Evolutionary conservation across 1,140 invertebrate species (phyloP), one percentile per base, ranked within the genome.

Genomic region (Drosophila repleta): DNA sequence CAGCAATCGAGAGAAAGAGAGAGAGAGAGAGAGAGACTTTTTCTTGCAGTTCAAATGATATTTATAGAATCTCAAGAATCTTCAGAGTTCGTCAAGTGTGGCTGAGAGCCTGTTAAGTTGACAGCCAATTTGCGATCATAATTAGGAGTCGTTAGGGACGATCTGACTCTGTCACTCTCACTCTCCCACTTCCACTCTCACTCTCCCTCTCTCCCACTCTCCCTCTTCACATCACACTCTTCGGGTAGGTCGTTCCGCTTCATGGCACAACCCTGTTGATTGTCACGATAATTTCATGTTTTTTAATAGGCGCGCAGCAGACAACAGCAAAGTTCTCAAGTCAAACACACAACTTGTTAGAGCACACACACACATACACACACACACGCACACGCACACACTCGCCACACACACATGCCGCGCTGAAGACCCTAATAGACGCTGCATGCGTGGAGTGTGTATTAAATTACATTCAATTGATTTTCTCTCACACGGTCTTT

Each of bases 231-330:
- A 11, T 35, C 32, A 35, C 11, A 10, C 3, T 13, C 2, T 35
- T 35, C 11, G 1, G 7, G 32, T 35, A 35, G 32, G n/a, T 43
- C 10, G 10, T 18, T 32, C 26, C 49, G 8, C 21, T 32, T 35
- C 26, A 51, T 17, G 24, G 3, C 75, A 79, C 66, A 48, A 68
- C 43, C 56, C 52, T 66, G 78, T 76, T 87, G 63, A 75, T 85
- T 74, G 83, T 87, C 83, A 88, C 78, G 83, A 87, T 88, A 88
- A 88, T 88, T 88, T 81, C 68, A 82, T 79, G 82, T 81, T 82
- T 88, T 82, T 37, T 21, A 76, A 56, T 75, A 88, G 83, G 82
- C 65, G 29, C 46, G 46, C 82, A 83, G 79, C 49, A 68, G 24
- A 7, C 17, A 3, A 10, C 35, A 32, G 52, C 61, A 45, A 45